Evolutionary conservation across 2,888 invertebrate species (phyloP).

Genomic region (Drosophila birchii): DNA sequence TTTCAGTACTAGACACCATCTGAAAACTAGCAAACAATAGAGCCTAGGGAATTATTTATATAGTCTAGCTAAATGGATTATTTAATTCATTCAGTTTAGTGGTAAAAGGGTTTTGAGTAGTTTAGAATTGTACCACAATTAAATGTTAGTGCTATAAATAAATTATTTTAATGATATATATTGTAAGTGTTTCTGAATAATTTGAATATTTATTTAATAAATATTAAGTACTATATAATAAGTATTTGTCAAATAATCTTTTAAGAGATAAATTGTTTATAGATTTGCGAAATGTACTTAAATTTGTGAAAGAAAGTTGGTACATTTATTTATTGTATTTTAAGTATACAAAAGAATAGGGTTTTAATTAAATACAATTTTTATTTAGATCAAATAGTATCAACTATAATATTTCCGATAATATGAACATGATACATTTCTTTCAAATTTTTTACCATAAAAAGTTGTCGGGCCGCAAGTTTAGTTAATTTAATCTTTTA

Average conservation of each 20-base stretch:
- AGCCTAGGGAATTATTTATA: not conserved
- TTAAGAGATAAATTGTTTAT: no score
- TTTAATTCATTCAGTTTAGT: not conserved
- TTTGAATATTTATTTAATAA: not conserved
- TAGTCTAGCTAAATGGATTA: constrained; percentile 4
- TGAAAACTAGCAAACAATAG: constrained; percentile 8
- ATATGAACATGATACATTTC: no score
- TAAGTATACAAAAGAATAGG: not conserved
- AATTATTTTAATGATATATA: not conserved
- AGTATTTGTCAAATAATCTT: no score
- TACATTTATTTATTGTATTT: not conserved
- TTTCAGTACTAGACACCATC: constrained; percentile 1
- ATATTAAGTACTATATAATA: not conserved
- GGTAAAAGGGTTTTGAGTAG: not conserved
- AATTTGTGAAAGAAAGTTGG: not conserved
- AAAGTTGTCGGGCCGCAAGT: no score
- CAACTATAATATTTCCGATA: no score
- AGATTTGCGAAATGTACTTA: not conserved
- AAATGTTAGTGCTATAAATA: not conserved
- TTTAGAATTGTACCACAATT: no score
- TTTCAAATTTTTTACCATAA: no score
- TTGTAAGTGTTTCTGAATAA: no score
- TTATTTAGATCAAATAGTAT: no score
- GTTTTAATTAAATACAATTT: no score
- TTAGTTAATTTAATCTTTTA: no score